phyloP scores from a whole-genome alignment of 2,888 invertebrate species.

The Kryphioiulus occultus region DNA sequence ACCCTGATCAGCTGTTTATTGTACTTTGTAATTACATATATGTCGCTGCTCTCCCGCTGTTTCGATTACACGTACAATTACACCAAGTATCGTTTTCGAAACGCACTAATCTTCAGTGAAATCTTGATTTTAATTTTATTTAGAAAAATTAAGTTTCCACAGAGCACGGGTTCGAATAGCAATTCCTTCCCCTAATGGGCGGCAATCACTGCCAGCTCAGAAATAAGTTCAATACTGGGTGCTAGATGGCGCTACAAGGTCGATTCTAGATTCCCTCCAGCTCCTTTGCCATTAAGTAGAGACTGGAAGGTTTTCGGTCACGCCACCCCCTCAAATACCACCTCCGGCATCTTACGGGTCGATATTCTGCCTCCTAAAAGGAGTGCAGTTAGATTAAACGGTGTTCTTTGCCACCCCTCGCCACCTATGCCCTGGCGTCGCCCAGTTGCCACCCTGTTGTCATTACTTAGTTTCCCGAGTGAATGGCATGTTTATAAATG shows the following conservation, averaged over 20 bases:
- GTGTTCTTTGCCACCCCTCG: neutral
- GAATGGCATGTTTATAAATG: conserved; percentile 17
- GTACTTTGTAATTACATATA: too few species aligned
- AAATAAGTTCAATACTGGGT: neutral
- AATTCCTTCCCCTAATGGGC: neutral
- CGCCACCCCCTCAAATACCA: neutral
- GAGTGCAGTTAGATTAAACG: neutral
- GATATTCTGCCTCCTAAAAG: neutral
- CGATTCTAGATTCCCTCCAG: neutral
- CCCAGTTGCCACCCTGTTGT: neutral
- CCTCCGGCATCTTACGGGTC: neutral
- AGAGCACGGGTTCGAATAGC: neutral
- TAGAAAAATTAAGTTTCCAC: neutral
- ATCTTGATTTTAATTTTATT: neutral
- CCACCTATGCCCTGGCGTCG: neutral
- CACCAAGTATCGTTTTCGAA: too few species aligned
- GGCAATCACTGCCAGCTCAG: neutral
- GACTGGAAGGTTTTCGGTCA: neutral
- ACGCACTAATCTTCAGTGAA: neutral
- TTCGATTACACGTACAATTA: too few species aligned
- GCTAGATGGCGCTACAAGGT: neutral
- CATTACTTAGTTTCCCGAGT: conserved; percentile 10
- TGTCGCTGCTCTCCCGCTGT: too few species aligned
- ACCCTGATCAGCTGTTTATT: too few species aligned
- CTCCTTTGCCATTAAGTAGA: neutral